Evolutionary conservation across 1,140 invertebrate genomes (phyloP), one percentile per base, ranked within the genome.

Genomic region (Cydia strobilella): DNA sequence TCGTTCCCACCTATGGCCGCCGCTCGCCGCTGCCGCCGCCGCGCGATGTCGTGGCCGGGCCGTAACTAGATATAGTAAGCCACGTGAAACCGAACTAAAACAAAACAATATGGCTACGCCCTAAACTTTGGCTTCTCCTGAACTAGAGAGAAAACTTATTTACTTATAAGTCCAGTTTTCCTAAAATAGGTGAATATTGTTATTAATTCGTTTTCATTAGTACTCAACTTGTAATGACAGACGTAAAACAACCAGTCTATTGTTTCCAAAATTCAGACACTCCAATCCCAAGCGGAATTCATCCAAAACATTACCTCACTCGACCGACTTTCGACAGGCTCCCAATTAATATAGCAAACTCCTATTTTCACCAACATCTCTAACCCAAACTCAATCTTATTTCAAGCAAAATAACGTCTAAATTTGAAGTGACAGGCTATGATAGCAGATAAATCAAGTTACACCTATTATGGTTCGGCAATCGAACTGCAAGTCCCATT

Each of bases 401-500:
- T 18, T 4, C 51, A 18, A 54, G 18, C n/a, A 0, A 1, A 7
- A 18, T 54, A 54, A 54, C 3, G 51, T n/a, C 18, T 5, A 54
- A 54, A 18, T 18, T 54, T 5, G 51, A n/a, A 54, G 0, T 18
- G n/a, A n/a, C 51, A 51, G 42, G 12, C 4, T 12, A 42, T 48
- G 45, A 48, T 15, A 15, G 15, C 12, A 48, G 13, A 48, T 48
- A 48, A 48, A 15, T n/a, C 15, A 54, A 18, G n/a, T 18, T 18
- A 54, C 51, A 15, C 13, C 63, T 66, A 66, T 66, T 66, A 66
- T 66, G 25, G 27, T 39, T 39, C 65, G 31, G 5, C 65, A 39
- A 69, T 69, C 65, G 65, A 69, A 39, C 65, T 69, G 25, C 10
- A 66, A 66, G 25, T 66, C 65, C 65, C 31, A 69, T 69, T 69